These are phyloP conservation scores for Chaetura pelagica DNA, from an alignment of 2,113 vertebrate genomes.

Conservation along the genomic window DNA sequence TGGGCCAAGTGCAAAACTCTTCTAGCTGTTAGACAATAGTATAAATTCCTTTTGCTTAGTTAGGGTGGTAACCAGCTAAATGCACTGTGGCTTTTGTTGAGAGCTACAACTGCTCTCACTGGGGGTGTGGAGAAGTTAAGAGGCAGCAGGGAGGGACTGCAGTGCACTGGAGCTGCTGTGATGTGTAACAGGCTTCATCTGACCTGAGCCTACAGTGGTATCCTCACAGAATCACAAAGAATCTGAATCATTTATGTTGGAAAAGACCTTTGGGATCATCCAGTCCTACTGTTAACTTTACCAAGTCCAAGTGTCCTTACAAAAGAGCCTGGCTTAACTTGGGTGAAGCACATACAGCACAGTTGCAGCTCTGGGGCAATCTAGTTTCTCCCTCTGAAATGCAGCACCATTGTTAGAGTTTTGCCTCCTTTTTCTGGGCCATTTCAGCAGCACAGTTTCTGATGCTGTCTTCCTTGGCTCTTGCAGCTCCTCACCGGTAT, in stretches of 20 bases:
- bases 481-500: neutral
- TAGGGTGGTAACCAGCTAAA: neutral
- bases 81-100: fast-evolving
- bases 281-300: no score
- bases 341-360: neutral
- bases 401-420: neutral
- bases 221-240: no score
- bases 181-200: fast-evolving
- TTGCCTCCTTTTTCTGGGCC: neutral
- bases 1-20: neutral
- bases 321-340: neutral
- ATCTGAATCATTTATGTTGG: no score
- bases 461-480: neutral
- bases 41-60: neutral
- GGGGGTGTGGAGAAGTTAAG: no score
- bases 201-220: fast-evolving
- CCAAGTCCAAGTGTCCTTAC: no score
- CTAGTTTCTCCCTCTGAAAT: neutral
- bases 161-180: no score
- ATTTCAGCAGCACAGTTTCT: neutral
- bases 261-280: no score
- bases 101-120: fast-evolving
- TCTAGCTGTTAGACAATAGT: neutral
- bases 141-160: no score
- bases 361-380: neutral